Base-by-base conservation (phyloP, 2,113 vertebrate species). In the Caranx ignobilis region DNA sequence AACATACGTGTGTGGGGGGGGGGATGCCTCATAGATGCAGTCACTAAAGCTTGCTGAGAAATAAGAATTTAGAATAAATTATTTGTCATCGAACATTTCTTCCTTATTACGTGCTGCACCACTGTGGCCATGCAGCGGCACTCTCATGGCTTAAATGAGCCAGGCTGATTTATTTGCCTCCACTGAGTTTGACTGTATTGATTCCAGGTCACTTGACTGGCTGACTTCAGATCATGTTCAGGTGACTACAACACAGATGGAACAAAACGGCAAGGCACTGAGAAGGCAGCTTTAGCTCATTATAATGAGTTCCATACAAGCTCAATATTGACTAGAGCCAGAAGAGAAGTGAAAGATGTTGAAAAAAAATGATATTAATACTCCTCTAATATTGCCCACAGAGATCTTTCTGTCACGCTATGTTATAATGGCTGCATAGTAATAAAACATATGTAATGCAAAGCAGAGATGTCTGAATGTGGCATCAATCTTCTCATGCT, bases 151-250 rank as follows among this genome's bases (percentile, higher is more conserved):
- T 90, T 89, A 88, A 91, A 86, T 47, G 81, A 92, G 79, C 82
- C 77, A 19, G 68, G 78, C 70, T 86, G 89, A 89, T 91, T 91
- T 89, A 84, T 89, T 67, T 78, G 82, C 82, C 78, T 89, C 84
- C 66, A 71, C 86, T 78, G 86, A 84, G 80, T 86, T 86, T 32
- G 81, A 89, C 88, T 86, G 77, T 86, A 89, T 91, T 91, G 89
- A 88, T 91, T 91, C 90, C 83, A 88, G 90, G 92, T 93, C 93
- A 91, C 76, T 90, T 88, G 89, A 89, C 87, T 77, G 88, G 77
- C 90, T 86, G 88, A 87, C 90, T 91, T 84, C 87, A 88, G 87
- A 82, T 87, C 87, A 63, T 88, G 88, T 91, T 88, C 89, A 94
- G 90, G 93, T 91, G 93, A 90, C 89, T 91, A 72, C 74, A 83